These are phyloP conservation scores for Platichthys flesus DNA, from an alignment of 2,113 vertebrate genomes.

Conservation along the genomic window DNA sequence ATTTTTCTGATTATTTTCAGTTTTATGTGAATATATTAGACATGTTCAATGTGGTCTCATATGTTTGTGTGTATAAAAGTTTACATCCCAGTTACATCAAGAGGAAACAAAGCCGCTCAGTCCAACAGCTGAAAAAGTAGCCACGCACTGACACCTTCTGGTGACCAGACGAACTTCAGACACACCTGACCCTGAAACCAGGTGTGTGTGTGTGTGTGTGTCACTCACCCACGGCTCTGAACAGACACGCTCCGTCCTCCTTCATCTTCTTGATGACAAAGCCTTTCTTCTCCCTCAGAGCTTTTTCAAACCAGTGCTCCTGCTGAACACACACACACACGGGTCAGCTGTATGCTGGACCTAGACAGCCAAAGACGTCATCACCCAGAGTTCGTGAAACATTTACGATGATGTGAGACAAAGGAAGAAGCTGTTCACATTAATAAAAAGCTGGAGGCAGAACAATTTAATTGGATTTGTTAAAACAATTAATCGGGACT, in stretches of 20 bases:
- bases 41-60: background rate
- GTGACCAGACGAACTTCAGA: constrained; percentile 16
- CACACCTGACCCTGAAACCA: background rate
- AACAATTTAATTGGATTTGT: too few relatives aligned
- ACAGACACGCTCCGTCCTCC: constrained; percentile 94
- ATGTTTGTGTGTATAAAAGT: background rate
- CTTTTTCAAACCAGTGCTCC: constrained; percentile 95
- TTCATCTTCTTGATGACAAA: constrained; percentile 98
- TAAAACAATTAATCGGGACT: too few relatives aligned
- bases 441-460: too few relatives aligned
- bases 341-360: background rate
- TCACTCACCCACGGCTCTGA: constrained; percentile 92
- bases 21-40: too few relatives aligned
- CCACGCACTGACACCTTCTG: constrained; percentile 47
- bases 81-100: too few relatives aligned
- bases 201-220: constrained; percentile 16
- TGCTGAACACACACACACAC: constrained; percentile 79
- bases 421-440: too few relatives aligned
- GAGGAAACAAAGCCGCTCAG: background rate
- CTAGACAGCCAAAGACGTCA: too few relatives aligned
- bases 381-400: too few relatives aligned
- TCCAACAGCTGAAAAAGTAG: background rate
- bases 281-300: constrained; percentile 92
- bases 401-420: too few relatives aligned
- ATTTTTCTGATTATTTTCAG: too few relatives aligned